Percentiles rank a stretch among this genome's conserved stretches.
Conservation (phyloP, 2,888 invertebrate species). For the Drosophila engyochracea region DNA sequence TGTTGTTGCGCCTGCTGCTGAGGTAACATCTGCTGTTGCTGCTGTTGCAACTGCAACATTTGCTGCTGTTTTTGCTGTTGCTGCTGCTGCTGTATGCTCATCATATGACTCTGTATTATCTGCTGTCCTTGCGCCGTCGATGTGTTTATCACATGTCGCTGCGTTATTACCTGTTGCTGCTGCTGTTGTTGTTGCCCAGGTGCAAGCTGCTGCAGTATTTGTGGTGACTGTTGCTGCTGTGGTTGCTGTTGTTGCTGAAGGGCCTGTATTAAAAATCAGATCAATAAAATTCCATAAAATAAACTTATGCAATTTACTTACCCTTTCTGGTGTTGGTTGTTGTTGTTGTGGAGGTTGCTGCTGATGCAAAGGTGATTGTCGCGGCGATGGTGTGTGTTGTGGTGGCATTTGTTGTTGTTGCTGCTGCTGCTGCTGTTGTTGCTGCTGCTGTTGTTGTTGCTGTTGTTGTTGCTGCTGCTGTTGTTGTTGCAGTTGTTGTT, state of each 20-base stretch:
- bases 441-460: constrained; percentile 66
- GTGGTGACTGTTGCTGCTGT: constrained; percentile 44
- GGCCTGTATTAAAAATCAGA: constrained; percentile 1
- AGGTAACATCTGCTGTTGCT: constrained; percentile 70
- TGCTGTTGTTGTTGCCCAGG: constrained; percentile 46
- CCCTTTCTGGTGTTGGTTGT: constrained; percentile 38
- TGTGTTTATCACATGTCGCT: constrained; percentile 84
- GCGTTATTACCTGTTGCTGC: constrained; percentile 76
- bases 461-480: constrained; percentile 70
- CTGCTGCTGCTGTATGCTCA: constrained; percentile 83
- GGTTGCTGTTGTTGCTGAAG: constrained; percentile 26
- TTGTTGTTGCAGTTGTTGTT: constrained; percentile 80
- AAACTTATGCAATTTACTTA: background rate
- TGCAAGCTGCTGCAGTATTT: constrained; percentile 57
- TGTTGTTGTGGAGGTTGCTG: constrained; percentile 53
- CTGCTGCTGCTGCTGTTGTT: background rate
- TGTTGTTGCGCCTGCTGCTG: constrained; percentile 79
- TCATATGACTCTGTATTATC: constrained; percentile 85
- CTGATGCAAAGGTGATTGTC: constrained; percentile 62
- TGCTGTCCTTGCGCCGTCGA: constrained; percentile 85
- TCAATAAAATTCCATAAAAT: background rate
- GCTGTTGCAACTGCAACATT: constrained; percentile 77
- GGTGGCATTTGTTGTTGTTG: constrained; percentile 50
- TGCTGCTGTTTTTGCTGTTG: constrained; percentile 82
- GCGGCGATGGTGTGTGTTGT: constrained; percentile 59